A percentile compares a stretch with the other conserved stretches of the same genome.
phyloP scores from a whole-genome alignment of 2,888 invertebrate species.

The Scaptomyza parva region DNA sequence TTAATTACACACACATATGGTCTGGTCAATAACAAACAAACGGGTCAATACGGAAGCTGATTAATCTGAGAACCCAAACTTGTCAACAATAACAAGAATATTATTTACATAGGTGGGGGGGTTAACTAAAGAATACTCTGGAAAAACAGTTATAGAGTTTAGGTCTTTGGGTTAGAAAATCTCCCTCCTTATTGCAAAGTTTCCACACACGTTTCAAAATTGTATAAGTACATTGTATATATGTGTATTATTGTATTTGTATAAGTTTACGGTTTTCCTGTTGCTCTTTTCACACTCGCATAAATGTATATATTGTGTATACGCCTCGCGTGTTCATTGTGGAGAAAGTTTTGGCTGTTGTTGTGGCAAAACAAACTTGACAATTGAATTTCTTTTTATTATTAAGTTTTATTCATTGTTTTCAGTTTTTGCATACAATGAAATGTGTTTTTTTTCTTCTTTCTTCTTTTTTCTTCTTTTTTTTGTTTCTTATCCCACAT shows the following conservation, averaged over 20 bases:
- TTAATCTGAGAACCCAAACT: background rate
- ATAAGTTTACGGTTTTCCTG: too few relatives aligned
- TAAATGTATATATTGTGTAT: background rate
- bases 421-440: conserved; percentile 7
- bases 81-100: background rate
- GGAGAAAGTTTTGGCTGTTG: conserved; percentile 3
- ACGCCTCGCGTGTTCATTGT: background rate
- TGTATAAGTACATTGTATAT: conserved; percentile 27
- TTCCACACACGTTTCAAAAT: conserved; percentile 14
- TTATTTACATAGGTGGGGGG: conserved; percentile 15
- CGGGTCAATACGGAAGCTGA: background rate
- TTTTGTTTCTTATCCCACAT: background rate
- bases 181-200: too few relatives aligned
- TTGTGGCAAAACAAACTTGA: conserved; percentile 32
- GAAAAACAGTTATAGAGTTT: background rate
- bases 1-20: conserved; percentile 32
- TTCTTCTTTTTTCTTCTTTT: background rate
- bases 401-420: conserved; percentile 46
- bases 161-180: too few relatives aligned
- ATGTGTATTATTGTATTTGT: too few relatives aligned
- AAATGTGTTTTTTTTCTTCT: too few relatives aligned
- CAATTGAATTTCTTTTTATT: conserved; percentile 63
- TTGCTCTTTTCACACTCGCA: background rate
- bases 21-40: background rate
- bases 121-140: background rate